Conservation (phyloP, 2,888 invertebrate species). For the Pristionchus entomophagus region DNA sequence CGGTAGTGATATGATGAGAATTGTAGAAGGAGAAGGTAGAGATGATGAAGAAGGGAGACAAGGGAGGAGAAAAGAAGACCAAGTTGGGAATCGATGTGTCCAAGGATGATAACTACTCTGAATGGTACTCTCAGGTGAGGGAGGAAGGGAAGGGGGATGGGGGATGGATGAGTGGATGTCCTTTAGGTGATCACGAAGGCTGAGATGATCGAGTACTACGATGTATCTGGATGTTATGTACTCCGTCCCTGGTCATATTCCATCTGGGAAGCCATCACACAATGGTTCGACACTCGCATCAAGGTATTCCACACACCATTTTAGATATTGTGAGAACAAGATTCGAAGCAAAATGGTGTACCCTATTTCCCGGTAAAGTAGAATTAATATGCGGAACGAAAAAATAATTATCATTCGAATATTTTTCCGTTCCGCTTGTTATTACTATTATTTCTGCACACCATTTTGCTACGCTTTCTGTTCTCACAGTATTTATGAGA, state of each 20-base stretch:
- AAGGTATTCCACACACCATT: no score
- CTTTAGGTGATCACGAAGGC: slow-evolving; percentile 86
- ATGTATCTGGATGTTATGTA: slow-evolving; percentile 98
- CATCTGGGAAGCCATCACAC: slow-evolving; percentile 90
- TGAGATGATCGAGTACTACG: slow-evolving; percentile 99
- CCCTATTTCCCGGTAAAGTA: no score
- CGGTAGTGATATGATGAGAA: slow-evolving; percentile 82
- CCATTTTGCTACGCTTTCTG: no score
- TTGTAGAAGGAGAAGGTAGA: slow-evolving; percentile 84
- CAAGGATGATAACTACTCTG: slow-evolving; percentile 92
- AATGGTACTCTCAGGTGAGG: slow-evolving; percentile 90
- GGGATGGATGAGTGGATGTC: not conserved
- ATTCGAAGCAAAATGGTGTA: no score
- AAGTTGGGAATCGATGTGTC: slow-evolving; percentile 92
- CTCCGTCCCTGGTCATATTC: slow-evolving; percentile 96
- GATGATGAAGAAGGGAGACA: not conserved
- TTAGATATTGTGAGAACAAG: no score
- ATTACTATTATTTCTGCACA: no score
- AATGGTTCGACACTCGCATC: slow-evolving; percentile 71
- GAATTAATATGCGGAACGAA: no score
- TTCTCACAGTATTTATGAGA: no score
- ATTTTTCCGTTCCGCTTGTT: no score
- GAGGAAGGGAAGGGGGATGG: no score
- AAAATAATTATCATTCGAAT: no score
- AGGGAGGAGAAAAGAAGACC: slow-evolving; percentile 85